Base-by-base conservation (phyloP, 2,888 invertebrate species). In the Meteorus cinctellus region DNA sequence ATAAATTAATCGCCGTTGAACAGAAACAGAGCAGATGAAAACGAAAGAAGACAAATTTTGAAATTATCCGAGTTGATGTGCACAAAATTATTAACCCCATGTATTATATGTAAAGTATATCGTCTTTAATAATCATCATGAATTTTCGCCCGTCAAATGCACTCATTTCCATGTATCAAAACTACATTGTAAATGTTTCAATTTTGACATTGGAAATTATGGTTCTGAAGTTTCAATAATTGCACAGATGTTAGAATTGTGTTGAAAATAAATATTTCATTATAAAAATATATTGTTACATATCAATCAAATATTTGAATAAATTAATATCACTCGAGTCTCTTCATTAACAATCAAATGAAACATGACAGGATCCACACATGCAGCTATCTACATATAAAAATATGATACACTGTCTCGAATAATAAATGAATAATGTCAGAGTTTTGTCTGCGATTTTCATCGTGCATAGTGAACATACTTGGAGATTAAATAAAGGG, bases 371-470 rank as follows among this genome's bases (percentile, higher is more conserved):
- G 34, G 3, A 14, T 34, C 14, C 8, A 34, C 19, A 41, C 29
- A 36, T 41, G 36, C 19, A 63, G 4, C 4, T 41, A 41, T 48
- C 14, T 29, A 72, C 31, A 41, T 63, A 31, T 8, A 72, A n/a
- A 45, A 24, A 31, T 51, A 55, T 31, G 12, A 31, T 19, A 36
- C 51, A 59, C 34, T 19, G 12, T 14, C 14, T 48, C 48, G 48
- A 4, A 72, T 63, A 48, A 72, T 24, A 63, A 45, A 63, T 72
- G 63, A 72, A 34, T 63, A 72, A 72, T 72, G 45, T 63, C 51
- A 62, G n/a, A 62, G 63, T 72, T 72, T 72, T 72, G 63, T 45
- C 48, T 19, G 24, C 45, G 62, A 72, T 70, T 70, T 70, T 70
- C 60, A 70, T 70, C 70, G 55, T 19, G 69, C 36, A 69, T 69